phyloP scores from a whole-genome alignment of 2,113 vertebrate genomes.

The Erythrocercus mccallii region DNA sequence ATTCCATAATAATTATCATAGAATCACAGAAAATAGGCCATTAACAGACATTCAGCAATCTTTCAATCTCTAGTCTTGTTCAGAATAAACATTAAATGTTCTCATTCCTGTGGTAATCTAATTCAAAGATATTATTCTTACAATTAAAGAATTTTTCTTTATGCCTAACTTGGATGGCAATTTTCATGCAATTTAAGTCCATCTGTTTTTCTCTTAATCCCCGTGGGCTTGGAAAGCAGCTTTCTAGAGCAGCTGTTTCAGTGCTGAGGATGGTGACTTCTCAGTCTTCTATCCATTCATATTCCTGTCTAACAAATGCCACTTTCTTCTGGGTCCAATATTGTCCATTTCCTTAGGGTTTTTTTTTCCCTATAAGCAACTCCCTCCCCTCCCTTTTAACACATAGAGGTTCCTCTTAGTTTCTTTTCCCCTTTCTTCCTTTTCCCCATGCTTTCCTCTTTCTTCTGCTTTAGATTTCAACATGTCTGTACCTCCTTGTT shows the following conservation, averaged over 20 bases:
- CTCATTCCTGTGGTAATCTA: background rate
- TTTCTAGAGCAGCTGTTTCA: conserved; percentile 9
- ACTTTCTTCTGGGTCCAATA: background rate
- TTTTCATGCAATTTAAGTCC: conserved; percentile 4
- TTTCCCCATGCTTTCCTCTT: background rate
- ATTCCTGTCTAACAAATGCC: background rate
- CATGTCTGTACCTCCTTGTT: background rate
- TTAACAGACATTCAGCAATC: background rate
- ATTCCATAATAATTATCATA: background rate
- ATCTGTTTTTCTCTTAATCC: background rate
- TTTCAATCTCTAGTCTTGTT: background rate
- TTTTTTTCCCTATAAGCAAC: background rate
- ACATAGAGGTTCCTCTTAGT: rapidly evolving
- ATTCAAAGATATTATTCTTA: background rate
- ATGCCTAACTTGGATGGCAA: background rate
- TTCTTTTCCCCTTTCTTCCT: background rate
- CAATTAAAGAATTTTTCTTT: background rate
- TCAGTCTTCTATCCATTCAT: background rate
- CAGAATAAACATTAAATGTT: background rate
- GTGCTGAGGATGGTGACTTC: background rate
- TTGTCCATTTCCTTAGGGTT: background rate
- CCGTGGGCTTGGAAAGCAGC: background rate
- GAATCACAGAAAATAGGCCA: background rate
- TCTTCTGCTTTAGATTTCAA: background rate
- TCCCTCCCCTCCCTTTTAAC: background rate